Percentiles rank a stretch among this genome's conserved stretches.
Conservation (phyloP, 2,797 vertebrate species). For the Petrocephalus schoutedeni region DNA sequence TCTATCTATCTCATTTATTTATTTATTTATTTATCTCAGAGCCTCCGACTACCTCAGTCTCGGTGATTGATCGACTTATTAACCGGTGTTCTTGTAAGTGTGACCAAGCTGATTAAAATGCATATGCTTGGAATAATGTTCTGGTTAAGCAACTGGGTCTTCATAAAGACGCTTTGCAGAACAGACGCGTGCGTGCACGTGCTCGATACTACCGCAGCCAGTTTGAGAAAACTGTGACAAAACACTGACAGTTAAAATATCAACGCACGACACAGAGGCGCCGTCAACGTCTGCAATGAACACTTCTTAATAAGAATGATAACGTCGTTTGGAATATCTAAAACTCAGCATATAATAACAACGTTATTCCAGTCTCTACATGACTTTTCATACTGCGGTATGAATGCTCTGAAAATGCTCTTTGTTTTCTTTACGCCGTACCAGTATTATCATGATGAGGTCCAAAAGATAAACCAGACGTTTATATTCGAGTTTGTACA, state of each 20-base stretch:
- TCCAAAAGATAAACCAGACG: not conserved
- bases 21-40: not conserved
- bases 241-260: constrained; percentile 18
- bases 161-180: constrained; percentile 37
- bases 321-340: not conserved
- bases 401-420: not conserved
- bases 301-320: not conserved
- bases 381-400: not conserved
- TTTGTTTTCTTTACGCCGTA: not conserved
- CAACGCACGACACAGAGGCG: not conserved
- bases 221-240: not conserved
- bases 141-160: constrained; percentile 80
- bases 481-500: not conserved
- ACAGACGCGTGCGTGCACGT: not conserved
- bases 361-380: not conserved
- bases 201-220: not conserved
- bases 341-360: not conserved
- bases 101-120: constrained; percentile 98
- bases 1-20: not conserved
- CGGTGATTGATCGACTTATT: constrained; percentile 99
- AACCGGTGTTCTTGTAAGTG: constrained; percentile 98
- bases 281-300: not conserved
- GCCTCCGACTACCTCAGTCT: constrained; percentile 44
- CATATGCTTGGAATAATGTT: constrained; percentile 99
- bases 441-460: not conserved